Evolutionary conservation across 2,888 invertebrate species (phyloP).

Genomic region (Sarcophaga variegata): DNA sequence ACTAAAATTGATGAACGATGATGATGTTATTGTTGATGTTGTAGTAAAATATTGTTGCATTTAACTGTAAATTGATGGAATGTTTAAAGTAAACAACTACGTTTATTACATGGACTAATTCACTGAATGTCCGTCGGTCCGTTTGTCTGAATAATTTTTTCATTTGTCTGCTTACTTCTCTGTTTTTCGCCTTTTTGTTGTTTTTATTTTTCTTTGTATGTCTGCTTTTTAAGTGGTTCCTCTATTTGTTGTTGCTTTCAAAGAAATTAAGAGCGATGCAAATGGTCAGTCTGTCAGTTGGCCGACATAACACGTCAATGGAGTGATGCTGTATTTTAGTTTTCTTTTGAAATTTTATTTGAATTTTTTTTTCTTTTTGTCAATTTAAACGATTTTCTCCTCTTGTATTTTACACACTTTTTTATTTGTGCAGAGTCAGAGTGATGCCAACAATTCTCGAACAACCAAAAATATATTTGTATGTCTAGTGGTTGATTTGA

Average conservation of each 20-base stretch:
- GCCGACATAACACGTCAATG: background rate
- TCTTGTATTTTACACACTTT: conserved; percentile 8
- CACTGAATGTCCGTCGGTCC: conserved; percentile 12
- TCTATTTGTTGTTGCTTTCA: conserved; percentile 3
- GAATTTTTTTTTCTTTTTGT: background rate
- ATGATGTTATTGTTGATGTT: conserved; percentile 54
- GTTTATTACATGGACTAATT: conserved; percentile 13
- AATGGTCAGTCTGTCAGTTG: conserved; percentile 51
- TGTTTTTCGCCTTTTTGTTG: background rate
- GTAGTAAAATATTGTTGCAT: conserved; percentile 56
- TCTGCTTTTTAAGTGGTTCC: conserved; percentile 6
- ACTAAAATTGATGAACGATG: background rate
- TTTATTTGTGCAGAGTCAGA: conserved; percentile 41
- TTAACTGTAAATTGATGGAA: conserved; percentile 36
- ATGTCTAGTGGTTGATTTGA: conserved; percentile 15
- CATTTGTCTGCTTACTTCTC: background rate
- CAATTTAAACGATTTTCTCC: background rate
- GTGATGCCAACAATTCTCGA: background rate
- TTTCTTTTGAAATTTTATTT: conserved; percentile 14
- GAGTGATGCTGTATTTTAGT: conserved; percentile 6
- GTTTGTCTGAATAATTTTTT: conserved; percentile 16
- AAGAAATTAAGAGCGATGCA: conserved; percentile 52
- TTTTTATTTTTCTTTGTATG: conserved; percentile 26
- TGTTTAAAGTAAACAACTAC: conserved; percentile 47
- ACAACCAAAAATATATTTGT: background rate